phyloP scores from a whole-genome alignment of 2,888 invertebrate species.

The Drosophila subsilvestris region DNA sequence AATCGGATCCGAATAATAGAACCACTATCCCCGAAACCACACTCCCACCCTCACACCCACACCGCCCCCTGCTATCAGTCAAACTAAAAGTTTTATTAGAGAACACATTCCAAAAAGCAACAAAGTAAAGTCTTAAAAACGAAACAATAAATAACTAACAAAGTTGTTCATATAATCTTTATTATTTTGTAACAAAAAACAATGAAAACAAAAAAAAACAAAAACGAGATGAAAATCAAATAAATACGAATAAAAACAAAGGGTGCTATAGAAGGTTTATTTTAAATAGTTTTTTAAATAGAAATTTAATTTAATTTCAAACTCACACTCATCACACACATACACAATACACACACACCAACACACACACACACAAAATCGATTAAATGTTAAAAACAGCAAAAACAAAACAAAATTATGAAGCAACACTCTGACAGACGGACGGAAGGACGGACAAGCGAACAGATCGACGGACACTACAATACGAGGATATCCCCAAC shows the following conservation, averaged over 20 bases:
- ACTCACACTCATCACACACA: conserved; percentile 48
- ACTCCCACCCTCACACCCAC: neutral
- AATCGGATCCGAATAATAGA: conserved; percentile 37
- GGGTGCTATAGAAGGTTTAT: conserved; percentile 81
- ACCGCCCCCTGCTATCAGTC: conserved; percentile 24
- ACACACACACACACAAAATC: conserved; percentile 38
- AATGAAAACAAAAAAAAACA: conserved; percentile 19
- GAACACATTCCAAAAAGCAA: conserved; percentile 80
- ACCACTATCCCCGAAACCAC: conserved; percentile 14
- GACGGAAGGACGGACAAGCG: conserved; percentile 36
- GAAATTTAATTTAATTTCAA: conserved; percentile 72
- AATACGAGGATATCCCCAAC: conserved; percentile 42
- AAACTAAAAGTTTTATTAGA: conserved; percentile 65
- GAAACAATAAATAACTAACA: conserved; percentile 49
- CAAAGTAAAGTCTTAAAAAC: conserved; percentile 77
- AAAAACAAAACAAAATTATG: conserved; percentile 63
- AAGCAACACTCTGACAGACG: conserved; percentile 52
- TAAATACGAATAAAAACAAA: conserved; percentile 81
- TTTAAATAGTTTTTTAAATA: conserved; percentile 72
- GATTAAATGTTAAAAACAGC: conserved; percentile 49
- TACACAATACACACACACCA: conserved; percentile 46
- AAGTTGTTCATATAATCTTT: conserved; percentile 54
- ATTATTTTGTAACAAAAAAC: conserved; percentile 38
- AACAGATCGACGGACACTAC: conserved; percentile 27
- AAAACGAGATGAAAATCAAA: conserved; percentile 55